phyloP scores from a whole-genome alignment of 2,888 invertebrate genomes.

The Orchesella flavescens region DNA sequence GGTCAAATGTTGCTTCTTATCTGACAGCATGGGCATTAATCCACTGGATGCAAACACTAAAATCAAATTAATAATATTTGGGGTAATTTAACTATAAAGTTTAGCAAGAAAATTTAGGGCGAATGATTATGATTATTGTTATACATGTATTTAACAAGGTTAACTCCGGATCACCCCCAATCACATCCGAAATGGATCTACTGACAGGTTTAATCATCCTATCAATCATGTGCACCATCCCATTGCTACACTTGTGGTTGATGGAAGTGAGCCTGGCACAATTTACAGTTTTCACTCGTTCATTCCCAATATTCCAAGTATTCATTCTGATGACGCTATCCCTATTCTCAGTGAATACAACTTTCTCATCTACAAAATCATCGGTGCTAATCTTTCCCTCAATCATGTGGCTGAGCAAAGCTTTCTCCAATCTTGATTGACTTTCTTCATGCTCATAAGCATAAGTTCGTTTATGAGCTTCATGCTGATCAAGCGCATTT shows the following conservation, averaged over 20 bases:
- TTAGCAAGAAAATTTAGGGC: neutral
- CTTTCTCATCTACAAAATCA: slow-evolving; percentile 78
- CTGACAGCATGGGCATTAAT: slow-evolving; percentile 77
- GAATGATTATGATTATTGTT: slow-evolving; percentile 47
- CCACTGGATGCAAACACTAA: slow-evolving; percentile 79
- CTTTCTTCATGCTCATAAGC: slow-evolving; percentile 55
- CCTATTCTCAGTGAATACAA: slow-evolving; percentile 74
- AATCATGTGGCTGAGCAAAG: slow-evolving; percentile 79
- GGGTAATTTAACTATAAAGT: neutral
- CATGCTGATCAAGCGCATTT: slow-evolving; percentile 51
- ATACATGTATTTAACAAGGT: slow-evolving; percentile 77
- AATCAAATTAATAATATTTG: slow-evolving; percentile 69
- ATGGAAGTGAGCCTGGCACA: slow-evolving; percentile 79
- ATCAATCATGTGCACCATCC: slow-evolving; percentile 80
- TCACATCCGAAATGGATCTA: slow-evolving; percentile 78
- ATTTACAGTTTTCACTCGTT: slow-evolving; percentile 79
- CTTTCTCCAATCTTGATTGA: slow-evolving; percentile 73
- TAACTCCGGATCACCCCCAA: slow-evolving; percentile 78
- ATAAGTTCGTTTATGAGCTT: slow-evolving; percentile 43
- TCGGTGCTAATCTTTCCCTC: slow-evolving; percentile 78
- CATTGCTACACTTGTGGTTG: slow-evolving; percentile 80
- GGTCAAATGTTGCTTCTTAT: slow-evolving; percentile 76
- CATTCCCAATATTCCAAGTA: slow-evolving; percentile 76
- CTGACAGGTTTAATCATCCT: slow-evolving; percentile 79
- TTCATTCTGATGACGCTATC: slow-evolving; percentile 78